These are phyloP conservation scores for Watsonalla cultraria DNA, from an alignment of 2,888 invertebrate species.

Conservation along the genomic window DNA sequence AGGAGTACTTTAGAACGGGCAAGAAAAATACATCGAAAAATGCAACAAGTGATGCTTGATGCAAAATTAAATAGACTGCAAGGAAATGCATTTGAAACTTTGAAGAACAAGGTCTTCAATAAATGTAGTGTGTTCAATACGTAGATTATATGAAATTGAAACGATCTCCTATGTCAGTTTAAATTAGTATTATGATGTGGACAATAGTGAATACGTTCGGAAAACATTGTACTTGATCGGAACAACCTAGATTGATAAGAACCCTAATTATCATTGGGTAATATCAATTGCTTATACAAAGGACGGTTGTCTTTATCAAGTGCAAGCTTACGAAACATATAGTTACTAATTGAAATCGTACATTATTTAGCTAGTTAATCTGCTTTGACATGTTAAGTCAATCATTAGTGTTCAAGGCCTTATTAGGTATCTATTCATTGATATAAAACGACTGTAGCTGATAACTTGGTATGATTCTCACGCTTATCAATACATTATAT, in stretches of 20 bases:
- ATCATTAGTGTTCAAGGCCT: no score
- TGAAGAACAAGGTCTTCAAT: no score
- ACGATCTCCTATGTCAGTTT: background rate
- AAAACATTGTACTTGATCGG: background rate
- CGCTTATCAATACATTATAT: background rate
- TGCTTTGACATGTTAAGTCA: no score
- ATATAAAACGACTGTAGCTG: background rate
- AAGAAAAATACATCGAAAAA: slow-evolving; percentile 37
- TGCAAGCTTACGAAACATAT: background rate
- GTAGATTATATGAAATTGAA: background rate
- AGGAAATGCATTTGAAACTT: background rate
- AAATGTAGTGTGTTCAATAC: no score
- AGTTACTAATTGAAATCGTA: no score
- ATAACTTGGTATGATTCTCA: background rate
- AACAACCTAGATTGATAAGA: slow-evolving; percentile 22
- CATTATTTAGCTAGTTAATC: no score
- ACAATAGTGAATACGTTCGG: background rate
- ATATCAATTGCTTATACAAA: slow-evolving; percentile 13
- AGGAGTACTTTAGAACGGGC: slow-evolving; percentile 72
- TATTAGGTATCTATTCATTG: background rate
- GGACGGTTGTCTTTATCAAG: slow-evolving; percentile 13
- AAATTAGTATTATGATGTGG: slow-evolving; percentile 4
- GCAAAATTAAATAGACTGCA: background rate
- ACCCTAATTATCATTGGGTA: slow-evolving; percentile 9
- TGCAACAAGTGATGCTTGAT: background rate